Conservation (phyloP, 2,888 invertebrate species). For the Aphodius sticticus region DNA sequence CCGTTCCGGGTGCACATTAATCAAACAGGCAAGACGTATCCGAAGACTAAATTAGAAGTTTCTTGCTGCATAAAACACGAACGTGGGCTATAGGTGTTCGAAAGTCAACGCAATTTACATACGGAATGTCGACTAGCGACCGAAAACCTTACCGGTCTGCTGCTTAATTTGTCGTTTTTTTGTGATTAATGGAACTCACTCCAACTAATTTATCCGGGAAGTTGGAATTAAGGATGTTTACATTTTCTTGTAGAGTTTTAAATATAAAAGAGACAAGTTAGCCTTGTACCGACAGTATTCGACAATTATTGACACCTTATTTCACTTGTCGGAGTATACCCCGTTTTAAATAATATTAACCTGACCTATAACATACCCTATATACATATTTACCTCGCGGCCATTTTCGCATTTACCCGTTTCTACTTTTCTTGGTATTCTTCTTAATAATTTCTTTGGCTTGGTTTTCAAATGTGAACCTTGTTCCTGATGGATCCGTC, state of each 20-base stretch:
- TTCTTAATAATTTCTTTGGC: no score
- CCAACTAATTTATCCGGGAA: background rate
- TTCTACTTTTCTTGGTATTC: no score
- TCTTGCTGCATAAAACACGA: conserved; percentile 4
- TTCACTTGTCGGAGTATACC: no score
- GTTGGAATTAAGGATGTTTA: background rate
- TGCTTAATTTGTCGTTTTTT: background rate
- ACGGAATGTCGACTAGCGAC: background rate
- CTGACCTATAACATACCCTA: no score
- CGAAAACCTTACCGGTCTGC: background rate
- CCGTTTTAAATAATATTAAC: no score
- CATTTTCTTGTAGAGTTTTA: background rate
- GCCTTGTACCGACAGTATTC: no score
- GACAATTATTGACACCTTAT: no score
- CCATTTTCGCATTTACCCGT: no score
- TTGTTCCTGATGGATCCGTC: no score
- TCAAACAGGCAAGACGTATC: background rate
- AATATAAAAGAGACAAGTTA: background rate
- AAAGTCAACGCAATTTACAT: conserved; percentile 4
- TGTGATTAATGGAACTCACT: background rate
- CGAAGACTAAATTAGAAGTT: conserved; percentile 4
- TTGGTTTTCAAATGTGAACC: no score
- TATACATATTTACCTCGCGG: no score
- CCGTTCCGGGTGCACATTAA: conserved; percentile 4
- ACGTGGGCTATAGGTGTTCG: background rate